Evolutionary conservation across 2,797 vertebrate species (phyloP).

Genomic region (Serranus cabrilla): DNA sequence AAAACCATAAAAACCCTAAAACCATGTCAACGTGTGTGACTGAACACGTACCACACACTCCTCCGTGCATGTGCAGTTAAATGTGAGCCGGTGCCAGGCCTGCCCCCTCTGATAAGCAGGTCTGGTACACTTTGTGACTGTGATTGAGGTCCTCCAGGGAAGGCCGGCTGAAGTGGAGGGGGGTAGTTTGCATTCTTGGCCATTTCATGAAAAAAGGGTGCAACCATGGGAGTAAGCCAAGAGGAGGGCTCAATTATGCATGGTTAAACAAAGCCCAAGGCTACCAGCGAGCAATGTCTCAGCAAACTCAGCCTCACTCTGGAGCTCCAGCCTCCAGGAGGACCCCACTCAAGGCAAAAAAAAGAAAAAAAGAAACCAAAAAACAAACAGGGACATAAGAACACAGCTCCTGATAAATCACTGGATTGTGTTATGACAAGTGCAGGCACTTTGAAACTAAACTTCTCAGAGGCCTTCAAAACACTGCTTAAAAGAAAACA

Average conservation of each 20-base stretch:
- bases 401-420: slow-evolving; percentile 72
- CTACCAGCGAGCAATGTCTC: slow-evolving; percentile 81
- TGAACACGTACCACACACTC: slow-evolving; percentile 16
- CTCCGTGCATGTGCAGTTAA: slow-evolving; percentile 66
- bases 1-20: not conserved
- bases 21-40: slow-evolving; percentile 9
- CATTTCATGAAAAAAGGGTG: slow-evolving; percentile 88
- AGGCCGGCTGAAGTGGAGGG: slow-evolving; percentile 82
- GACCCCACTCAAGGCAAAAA: slow-evolving; percentile 26
- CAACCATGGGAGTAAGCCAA: slow-evolving; percentile 87
- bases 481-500: slow-evolving; percentile 73
- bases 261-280: slow-evolving; percentile 86
- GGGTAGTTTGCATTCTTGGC: slow-evolving; percentile 88
- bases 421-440: slow-evolving; percentile 79
- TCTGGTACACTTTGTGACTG: slow-evolving; percentile 85
- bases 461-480: slow-evolving; percentile 74
- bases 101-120: slow-evolving; percentile 84
- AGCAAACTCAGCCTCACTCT: slow-evolving; percentile 71
- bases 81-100: slow-evolving; percentile 74
- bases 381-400: slow-evolving; percentile 65
- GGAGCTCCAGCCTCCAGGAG: slow-evolving; percentile 64
- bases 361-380: slow-evolving; percentile 17
- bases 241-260: slow-evolving; percentile 88
- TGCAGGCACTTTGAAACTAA: slow-evolving; percentile 73
- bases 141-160: slow-evolving; percentile 85